Evolutionary conservation across 2,797 vertebrate genomes (phyloP).

Genomic region (Scyliorhinus canicula): DNA sequence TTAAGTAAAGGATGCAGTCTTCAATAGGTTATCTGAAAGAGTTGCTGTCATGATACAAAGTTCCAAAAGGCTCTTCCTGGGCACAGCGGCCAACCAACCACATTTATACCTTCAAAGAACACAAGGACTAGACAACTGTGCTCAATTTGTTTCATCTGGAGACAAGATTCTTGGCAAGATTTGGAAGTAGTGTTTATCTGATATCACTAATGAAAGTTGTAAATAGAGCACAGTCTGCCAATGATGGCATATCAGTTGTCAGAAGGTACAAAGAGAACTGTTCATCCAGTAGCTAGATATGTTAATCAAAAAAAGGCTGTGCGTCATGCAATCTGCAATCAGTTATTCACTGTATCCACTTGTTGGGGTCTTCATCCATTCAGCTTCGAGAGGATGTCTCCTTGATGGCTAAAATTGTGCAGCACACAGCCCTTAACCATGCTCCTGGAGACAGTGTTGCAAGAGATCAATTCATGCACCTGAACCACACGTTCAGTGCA

Average conservation of each 20-base stretch:
- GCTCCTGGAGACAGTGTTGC: neutral
- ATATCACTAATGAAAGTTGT: too few species aligned
- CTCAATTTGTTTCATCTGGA: too few species aligned
- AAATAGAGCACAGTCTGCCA: neutral
- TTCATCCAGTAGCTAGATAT: neutral
- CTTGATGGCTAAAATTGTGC: neutral
- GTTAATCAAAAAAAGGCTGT: neutral
- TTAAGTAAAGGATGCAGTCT: neutral
- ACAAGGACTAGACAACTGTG: too few species aligned
- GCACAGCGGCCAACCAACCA: too few species aligned
- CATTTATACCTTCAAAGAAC: too few species aligned
- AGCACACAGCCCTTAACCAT: neutral
- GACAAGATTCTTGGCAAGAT: neutral
- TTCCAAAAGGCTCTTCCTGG: too few species aligned
- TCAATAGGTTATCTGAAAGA: neutral
- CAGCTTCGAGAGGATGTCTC: neutral
- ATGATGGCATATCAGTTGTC: neutral
- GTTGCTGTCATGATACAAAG: too few species aligned
- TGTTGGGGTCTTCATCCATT: neutral
- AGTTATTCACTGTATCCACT: neutral
- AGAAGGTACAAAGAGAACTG: neutral
- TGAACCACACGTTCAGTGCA: neutral
- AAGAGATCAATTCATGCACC: neutral
- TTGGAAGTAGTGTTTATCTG: neutral
- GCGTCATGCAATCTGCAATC: neutral